Conservation (phyloP, 2,888 invertebrate species). For the Pseudolycoriella hygida region DNA sequence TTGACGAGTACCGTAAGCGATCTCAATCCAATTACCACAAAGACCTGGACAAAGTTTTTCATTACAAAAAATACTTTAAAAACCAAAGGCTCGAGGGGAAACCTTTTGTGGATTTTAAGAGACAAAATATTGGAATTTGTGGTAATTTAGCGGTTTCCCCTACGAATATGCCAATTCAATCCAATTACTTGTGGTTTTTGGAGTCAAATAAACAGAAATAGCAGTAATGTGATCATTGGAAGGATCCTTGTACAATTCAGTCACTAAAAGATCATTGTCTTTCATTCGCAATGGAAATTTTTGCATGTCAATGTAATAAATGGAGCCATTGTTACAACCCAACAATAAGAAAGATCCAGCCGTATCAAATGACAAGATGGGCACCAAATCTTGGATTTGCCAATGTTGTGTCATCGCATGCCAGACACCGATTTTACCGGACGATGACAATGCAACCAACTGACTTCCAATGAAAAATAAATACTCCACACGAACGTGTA, state of each 20-base stretch:
- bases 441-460: slow-evolving; percentile 83
- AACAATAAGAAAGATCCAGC: slow-evolving; percentile 89
- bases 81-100: neutral
- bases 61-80: no score
- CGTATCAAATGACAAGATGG: slow-evolving; percentile 90
- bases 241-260: slow-evolving; percentile 89
- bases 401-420: slow-evolving; percentile 98
- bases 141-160: no score
- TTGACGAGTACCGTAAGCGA: slow-evolving; percentile 93
- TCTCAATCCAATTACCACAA: slow-evolving; percentile 98
- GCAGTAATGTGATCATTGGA: slow-evolving; percentile 92
- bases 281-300: slow-evolving; percentile 98
- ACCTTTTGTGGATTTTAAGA: neutral
- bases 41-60: slow-evolving; percentile 46
- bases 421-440: slow-evolving; percentile 97
- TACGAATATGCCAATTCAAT: neutral
- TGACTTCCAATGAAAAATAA: slow-evolving; percentile 96
- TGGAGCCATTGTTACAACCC: slow-evolving; percentile 91
- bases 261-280: slow-evolving; percentile 93
- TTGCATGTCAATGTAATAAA: slow-evolving; percentile 98
- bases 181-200: slow-evolving; percentile 90
- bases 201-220: slow-evolving; percentile 95
- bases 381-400: slow-evolving; percentile 93
- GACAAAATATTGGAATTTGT: neutral
- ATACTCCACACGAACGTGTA: slow-evolving; percentile 85